Conservation (phyloP, 2,113 vertebrate species). For the Mohoua ochrocephala region DNA sequence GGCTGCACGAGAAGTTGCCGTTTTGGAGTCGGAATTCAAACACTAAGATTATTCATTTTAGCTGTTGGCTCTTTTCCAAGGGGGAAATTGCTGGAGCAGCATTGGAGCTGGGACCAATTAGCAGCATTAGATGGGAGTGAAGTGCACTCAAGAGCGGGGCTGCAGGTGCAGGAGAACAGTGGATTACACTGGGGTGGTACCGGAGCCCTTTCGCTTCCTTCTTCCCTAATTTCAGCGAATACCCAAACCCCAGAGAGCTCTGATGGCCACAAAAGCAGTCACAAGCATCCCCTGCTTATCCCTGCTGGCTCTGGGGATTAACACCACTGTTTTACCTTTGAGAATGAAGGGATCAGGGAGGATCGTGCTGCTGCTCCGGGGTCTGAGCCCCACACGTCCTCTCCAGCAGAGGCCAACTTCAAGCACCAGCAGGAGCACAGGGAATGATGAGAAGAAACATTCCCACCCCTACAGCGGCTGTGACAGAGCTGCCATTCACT, state of each 20-base stretch:
- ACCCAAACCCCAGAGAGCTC: neutral
- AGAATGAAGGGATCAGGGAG: neutral
- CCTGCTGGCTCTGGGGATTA: neutral
- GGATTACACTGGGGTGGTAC: neutral
- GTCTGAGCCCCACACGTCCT: neutral
- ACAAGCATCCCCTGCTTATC: neutral
- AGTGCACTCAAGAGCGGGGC: neutral
- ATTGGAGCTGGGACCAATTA: neutral
- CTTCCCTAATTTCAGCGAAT: neutral
- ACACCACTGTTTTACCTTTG: neutral
- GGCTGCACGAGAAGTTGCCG: neutral
- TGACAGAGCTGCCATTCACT: neutral
- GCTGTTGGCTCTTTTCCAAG: neutral
- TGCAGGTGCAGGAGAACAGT: neutral
- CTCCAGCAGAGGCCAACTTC: neutral
- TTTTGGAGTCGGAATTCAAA: neutral
- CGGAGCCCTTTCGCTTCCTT: neutral
- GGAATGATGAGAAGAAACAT: neutral
- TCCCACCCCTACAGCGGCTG: neutral
- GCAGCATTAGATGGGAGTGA: neutral
- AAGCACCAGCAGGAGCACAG: neutral
- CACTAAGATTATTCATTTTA: neutral
- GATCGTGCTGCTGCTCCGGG: neutral
- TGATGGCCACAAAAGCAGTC: neutral
- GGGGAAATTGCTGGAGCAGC: neutral